Evolutionary conservation across 30 jellyfish, hydroid and myxozoan genomes (phyloP), one percentile per base, ranked within the genome.

Genomic region (Morbakka virulenta): DNA sequence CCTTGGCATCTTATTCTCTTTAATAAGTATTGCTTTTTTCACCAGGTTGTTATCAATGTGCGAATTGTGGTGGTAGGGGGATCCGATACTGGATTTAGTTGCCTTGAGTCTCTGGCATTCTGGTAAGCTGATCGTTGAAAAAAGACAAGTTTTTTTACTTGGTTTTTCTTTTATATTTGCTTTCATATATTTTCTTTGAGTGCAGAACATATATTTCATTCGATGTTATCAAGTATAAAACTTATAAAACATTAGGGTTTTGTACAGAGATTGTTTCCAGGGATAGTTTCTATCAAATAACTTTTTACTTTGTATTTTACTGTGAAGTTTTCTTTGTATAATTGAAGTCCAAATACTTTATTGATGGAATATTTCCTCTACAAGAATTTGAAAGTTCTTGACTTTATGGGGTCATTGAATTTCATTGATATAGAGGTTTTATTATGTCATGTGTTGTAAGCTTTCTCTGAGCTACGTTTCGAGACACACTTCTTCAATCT

Each of bases 31-130:
- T n/a, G n/a, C n/a, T n/a, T n/a, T n/a, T n/a, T n/a, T n/a, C n/a
- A n/a, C n/a, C 26, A 93, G 99, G 94, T 87, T 34, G 99, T 83
- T 1, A 83, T 83, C 2, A 93, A 93, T 65, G 82, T 81, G 63
- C 80, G 97, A 34, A 77, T 93, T 28, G 96, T 86, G 48, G 95
- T 93, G 4, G 96, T 93, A 35, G 99, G 99, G 52, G 95, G 93
- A 9, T 93, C 99, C 4, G 96, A 86, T 81, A 93, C 80, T 50
- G 99, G 94, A 6, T 29, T 93, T 34, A 77, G 96, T 1, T 82
- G 89, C 41, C 32, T 93, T 74, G 97, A 93, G 48, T 12, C 96
- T 26, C 64, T 93, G 1, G 89, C 74, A n/a, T 82, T 80, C 69
- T 87, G 96, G 99, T 93, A 75, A 50, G 96, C 24, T 52, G 32